Evolutionary conservation across 2,797 vertebrate species (phyloP).

Genomic region (Coregonus suidteri): DNA sequence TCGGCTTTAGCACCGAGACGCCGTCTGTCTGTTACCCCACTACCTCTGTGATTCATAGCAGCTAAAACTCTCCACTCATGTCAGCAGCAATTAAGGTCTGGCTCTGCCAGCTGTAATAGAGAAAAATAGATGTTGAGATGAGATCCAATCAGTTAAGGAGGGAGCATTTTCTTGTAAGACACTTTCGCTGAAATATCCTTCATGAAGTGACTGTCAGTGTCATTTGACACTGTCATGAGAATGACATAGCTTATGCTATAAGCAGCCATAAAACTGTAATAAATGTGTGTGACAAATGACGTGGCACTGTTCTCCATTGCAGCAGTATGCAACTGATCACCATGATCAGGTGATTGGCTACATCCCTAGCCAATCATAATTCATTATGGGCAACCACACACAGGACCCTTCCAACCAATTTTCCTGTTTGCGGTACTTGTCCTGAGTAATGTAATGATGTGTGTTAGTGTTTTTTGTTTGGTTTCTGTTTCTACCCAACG

Average conservation of each 20-base stretch:
- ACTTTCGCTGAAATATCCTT: constrained; percentile 25
- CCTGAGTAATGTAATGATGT: constrained; percentile 19
- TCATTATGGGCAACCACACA: constrained; percentile 18
- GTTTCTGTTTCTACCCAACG: constrained; percentile 23
- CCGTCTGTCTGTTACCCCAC: constrained; percentile 40
- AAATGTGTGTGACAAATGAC: constrained; percentile 28
- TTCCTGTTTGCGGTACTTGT: constrained; percentile 14
- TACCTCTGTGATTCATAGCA: constrained; percentile 58
- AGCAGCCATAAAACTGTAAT: constrained; percentile 37
- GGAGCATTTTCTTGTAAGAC: constrained; percentile 20
- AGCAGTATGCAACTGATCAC: constrained; percentile 42
- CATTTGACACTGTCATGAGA: constrained; percentile 33
- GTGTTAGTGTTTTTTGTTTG: not conserved
- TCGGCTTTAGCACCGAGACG: constrained; percentile 41
- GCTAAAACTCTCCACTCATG: constrained; percentile 52
- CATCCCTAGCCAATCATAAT: constrained; percentile 27
- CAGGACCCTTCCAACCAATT: constrained; percentile 14
- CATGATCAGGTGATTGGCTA: constrained; percentile 50
- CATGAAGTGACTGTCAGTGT: constrained; percentile 14
- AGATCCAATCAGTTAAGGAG: not conserved
- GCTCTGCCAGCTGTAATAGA: constrained; percentile 45
- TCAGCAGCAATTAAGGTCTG: constrained; percentile 60
- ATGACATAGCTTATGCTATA: constrained; percentile 20
- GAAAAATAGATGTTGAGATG: constrained; percentile 24
- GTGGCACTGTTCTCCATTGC: constrained; percentile 34